These are phyloP conservation scores for Linyphia triangularis DNA, from an alignment of 2,888 invertebrate species.

Conservation along the genomic window DNA sequence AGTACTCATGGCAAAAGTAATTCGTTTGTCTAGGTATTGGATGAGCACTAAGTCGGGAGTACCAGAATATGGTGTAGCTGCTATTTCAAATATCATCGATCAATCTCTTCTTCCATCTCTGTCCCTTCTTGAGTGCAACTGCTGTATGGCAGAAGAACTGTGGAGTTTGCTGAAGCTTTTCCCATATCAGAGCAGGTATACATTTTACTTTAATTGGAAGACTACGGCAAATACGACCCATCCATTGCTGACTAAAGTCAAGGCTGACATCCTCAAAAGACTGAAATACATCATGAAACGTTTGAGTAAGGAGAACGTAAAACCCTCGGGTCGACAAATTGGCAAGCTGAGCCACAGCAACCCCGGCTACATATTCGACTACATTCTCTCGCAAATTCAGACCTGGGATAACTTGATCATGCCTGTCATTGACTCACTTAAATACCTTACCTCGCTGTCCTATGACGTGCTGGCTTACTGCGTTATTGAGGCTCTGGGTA, in stretches of 20 bases:
- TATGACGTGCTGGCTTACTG: slow-evolving; percentile 98
- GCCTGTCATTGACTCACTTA: slow-evolving; percentile 98
- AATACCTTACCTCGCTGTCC: slow-evolving; percentile 95
- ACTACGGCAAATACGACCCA: slow-evolving; percentile 91
- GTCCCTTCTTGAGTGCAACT: slow-evolving; percentile 95
- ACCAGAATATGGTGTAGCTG: slow-evolving; percentile 84
- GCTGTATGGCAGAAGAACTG: slow-evolving; percentile 96
- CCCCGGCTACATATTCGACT: slow-evolving; percentile 97
- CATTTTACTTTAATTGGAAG: slow-evolving; percentile 97
- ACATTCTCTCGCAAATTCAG: slow-evolving; percentile 90
- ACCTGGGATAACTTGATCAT: slow-evolving; percentile 95
- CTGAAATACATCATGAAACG: slow-evolving; percentile 97
- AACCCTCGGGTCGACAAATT: slow-evolving; percentile 95
- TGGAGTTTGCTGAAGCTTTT: slow-evolving; percentile 93
- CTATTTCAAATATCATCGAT: slow-evolving; percentile 91
- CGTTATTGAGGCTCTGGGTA: slow-evolving; percentile 92
- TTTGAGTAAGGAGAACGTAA: slow-evolving; percentile 97
- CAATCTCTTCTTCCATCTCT: slow-evolving; percentile 93
- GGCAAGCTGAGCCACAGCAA: slow-evolving; percentile 98
- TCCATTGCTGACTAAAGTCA: slow-evolving; percentile 89
- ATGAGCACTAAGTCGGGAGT: slow-evolving; percentile 79
- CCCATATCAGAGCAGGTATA: slow-evolving; percentile 91
- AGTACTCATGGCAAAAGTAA: slow-evolving; percentile 92
- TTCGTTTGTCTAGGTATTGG: slow-evolving; percentile 82
- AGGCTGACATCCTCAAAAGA: slow-evolving; percentile 92